Conservation (phyloP, 1,140 invertebrate genomes). For the Nymphalis io region DNA sequence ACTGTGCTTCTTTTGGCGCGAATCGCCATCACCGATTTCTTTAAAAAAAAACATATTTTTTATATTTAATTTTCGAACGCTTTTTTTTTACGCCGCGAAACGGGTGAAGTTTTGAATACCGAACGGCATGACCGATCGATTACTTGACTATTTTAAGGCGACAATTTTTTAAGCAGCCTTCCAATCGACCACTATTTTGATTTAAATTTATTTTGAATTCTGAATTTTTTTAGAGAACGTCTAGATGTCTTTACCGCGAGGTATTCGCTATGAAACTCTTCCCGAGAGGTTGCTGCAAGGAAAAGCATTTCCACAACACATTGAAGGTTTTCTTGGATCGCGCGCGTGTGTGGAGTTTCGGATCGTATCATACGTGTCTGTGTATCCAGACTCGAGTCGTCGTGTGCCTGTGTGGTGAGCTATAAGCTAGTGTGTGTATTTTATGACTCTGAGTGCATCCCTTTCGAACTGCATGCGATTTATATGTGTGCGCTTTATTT, state of each 20-base stretch:
- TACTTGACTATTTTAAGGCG: constrained; percentile 37
- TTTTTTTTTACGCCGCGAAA: constrained; percentile 61
- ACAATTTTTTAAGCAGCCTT: constrained; percentile 35
- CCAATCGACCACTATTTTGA: constrained; percentile 31
- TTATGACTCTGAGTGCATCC: constrained; percentile 80
- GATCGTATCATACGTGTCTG: constrained; percentile 52
- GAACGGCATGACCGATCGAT: constrained; percentile 55
- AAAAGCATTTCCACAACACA: constrained; percentile 80
- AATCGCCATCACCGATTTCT: constrained; percentile 45
- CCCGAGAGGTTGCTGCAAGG: constrained; percentile 79
- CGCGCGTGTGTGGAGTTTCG: constrained; percentile 51
- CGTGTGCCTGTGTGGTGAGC: constrained; percentile 45
- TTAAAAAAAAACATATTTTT: constrained; percentile 36
- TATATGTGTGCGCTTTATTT: constrained; percentile 79
- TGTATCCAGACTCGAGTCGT: constrained; percentile 53
- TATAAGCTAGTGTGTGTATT: constrained; percentile 65
- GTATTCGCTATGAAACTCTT: constrained; percentile 81
- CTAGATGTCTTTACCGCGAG: constrained; percentile 80
- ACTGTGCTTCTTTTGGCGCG: constrained; percentile 50
- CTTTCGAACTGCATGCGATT: constrained; percentile 79
- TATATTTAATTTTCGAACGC: constrained; percentile 51
- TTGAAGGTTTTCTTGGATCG: constrained; percentile 72
- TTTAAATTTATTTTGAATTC: constrained; percentile 49
- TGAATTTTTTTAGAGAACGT: constrained; percentile 65
- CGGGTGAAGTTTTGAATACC: constrained; percentile 67